Percentiles rank a stretch among this genome's conserved stretches.
These are phyloP conservation scores for Limnothrissa miodon DNA, from an alignment of 2,113 vertebrate genomes.

Conservation along the genomic window DNA sequence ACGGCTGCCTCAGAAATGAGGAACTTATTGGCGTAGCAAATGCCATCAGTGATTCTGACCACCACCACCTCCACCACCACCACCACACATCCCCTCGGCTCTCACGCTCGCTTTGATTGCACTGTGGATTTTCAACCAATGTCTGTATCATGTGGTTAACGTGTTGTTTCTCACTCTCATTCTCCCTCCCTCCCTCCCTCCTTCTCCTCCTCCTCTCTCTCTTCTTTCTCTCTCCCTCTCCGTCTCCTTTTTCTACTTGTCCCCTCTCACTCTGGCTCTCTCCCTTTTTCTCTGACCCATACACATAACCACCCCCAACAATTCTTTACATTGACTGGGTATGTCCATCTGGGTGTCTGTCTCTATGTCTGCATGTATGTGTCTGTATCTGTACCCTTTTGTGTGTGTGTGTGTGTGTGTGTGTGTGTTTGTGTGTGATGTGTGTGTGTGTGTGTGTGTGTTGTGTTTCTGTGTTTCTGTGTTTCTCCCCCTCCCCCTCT, in stretches of 20 bases:
- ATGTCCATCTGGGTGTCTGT: constrained; percentile 38
- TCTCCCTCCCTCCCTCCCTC: constrained; percentile 31
- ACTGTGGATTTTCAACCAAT: constrained; percentile 19
- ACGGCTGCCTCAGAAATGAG: neutral
- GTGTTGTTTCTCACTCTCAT: constrained; percentile 38
- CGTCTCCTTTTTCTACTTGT: constrained; percentile 18
- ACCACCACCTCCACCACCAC: neutral
- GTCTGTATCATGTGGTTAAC: constrained; percentile 23
- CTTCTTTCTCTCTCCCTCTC: constrained; percentile 19
- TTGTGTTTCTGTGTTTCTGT: neutral
- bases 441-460: constrained; percentile 25
- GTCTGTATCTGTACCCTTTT: neutral
- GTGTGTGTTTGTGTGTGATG: neutral
- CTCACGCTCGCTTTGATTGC: neutral
- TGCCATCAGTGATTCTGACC: neutral
- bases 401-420: constrained; percentile 19
- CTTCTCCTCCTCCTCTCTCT: constrained; percentile 14
- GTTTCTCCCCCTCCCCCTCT: constrained; percentile 2
- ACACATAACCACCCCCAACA: constrained; percentile 44
- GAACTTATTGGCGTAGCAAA: neutral
- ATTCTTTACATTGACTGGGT: constrained; percentile 51
- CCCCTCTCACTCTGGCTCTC: constrained; percentile 6
- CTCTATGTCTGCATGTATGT: neutral
- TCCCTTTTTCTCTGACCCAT: constrained; percentile 33
- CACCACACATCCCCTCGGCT: neutral